Evolutionary conservation across 2,113 vertebrate genomes (phyloP), one percentile per base, ranked within the genome.

Genomic region (Synodontis membranacea): DNA sequence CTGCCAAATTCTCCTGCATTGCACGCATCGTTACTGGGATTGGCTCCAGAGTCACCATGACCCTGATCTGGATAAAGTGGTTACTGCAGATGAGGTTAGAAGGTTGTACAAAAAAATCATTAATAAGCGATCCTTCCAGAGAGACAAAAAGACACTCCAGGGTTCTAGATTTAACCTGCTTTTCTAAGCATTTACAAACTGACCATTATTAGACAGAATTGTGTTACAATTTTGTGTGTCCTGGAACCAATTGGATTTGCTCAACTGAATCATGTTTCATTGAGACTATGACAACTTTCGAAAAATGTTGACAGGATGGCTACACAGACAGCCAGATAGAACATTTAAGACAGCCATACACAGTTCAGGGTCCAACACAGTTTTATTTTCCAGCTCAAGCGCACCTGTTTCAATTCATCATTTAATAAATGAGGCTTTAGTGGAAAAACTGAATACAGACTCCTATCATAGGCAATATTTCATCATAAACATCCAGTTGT

Each of bases 401-500:
- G 56, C 50, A 37, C 78, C 78, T 80, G 78, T 25, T 56, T 80
- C 78, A 39, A 56, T 9, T 54, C 78, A 80, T 56, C 19, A 54
- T 48, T 75, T 78, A 78, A 31, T 78, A 78, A 78, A 50, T 56
- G 48, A 52, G n/a, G 75, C 75, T 79, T 39, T n/a, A 0, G 39
- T 46, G 66, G 64, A 83, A 82, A 74, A 82, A 75, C 1, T 14
- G n/a, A 85, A 58, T 58, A 48, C 39, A 82, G n/a, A 42, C 23
- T 88, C 48, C 60, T 60, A 48, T 58, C 84, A 74, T 70, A 42
- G 23, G 34, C 39, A 23, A 81, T 50, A 80, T 60, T 80, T 86
- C 37, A 85, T 28, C 25, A 25, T 80, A 74, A 52, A 78, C 48
- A 50, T 72, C n/a, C 64, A 60, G 25, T 64, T 84, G 70, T 50